These are phyloP conservation scores for Mionectes olivaceus DNA, from an alignment of 2,797 vertebrate genomes.

Conservation along the genomic window DNA sequence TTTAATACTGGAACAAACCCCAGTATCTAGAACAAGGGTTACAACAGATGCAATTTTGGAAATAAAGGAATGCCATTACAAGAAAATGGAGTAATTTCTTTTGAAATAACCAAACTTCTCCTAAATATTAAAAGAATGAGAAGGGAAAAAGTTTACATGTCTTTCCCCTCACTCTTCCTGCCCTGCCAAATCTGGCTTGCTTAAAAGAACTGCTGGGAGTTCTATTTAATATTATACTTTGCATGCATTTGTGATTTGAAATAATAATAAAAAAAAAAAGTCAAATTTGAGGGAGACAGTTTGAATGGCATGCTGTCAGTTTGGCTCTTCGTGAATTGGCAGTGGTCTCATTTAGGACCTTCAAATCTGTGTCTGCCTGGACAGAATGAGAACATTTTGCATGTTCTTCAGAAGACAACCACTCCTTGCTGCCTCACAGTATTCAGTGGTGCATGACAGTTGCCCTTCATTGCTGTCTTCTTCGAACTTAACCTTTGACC, in stretches of 20 bases:
- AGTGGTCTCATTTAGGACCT: slow-evolving; percentile 88
- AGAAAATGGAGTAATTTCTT: not conserved
- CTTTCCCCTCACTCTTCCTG: not conserved
- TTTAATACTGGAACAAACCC: not conserved
- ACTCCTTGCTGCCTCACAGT: slow-evolving; percentile 80
- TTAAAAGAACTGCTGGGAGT: slow-evolving; percentile 58
- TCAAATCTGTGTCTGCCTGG: slow-evolving; percentile 82
- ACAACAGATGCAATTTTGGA: not conserved
- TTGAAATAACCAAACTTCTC: not conserved
- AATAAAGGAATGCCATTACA: not conserved
- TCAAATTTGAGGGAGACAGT: slow-evolving; percentile 82
- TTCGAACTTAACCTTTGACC: slow-evolving; percentile 93
- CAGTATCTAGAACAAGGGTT: not conserved
- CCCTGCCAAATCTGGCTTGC: slow-evolving; percentile 2
- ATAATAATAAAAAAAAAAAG: slow-evolving; percentile 42
- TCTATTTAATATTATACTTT: slow-evolving; percentile 82
- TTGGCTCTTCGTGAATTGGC: slow-evolving; percentile 84
- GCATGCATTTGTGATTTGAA: slow-evolving; percentile 88
- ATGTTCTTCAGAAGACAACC: slow-evolving; percentile 88
- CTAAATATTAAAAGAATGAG: not conserved
- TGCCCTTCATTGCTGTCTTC: slow-evolving; percentile 97
- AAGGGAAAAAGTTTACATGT: not conserved
- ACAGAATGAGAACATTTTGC: slow-evolving; percentile 83
- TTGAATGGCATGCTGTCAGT: slow-evolving; percentile 96
- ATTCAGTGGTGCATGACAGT: slow-evolving; percentile 95